Percentiles rank a stretch among this genome's conserved stretches.
Evolutionary conservation across 2,797 vertebrate genomes (phyloP).

Genomic region (Pseudopleuronectes americanus): DNA sequence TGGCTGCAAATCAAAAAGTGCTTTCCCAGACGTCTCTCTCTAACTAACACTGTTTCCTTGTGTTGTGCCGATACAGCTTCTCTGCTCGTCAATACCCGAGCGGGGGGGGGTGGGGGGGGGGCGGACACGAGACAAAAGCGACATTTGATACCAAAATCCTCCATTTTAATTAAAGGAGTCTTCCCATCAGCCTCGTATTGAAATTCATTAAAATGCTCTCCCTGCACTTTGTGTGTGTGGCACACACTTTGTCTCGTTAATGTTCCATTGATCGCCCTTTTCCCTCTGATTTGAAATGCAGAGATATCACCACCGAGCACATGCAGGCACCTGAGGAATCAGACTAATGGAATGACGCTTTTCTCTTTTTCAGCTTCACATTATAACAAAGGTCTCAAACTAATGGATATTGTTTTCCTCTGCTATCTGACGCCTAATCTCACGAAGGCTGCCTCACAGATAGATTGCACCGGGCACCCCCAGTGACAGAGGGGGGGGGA

Average conservation of each 20-base stretch:
- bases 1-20: not conserved
- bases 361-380: conserved; percentile 10
- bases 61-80: conserved; percentile 8
- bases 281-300: conserved; percentile 79
- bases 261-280: conserved; percentile 78
- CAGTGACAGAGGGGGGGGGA: conserved; percentile 76
- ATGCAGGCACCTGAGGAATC: conserved; percentile 73
- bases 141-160: conserved; percentile 58
- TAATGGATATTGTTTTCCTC: conserved; percentile 83
- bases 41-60: not conserved
- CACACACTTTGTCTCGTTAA: conserved; percentile 75
- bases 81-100: conserved; percentile 32
- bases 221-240: conserved; percentile 65
- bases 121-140: conserved; percentile 48
- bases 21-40: not conserved
- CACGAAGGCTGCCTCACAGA: conserved; percentile 72
- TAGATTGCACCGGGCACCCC: conserved; percentile 72
- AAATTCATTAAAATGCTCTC: conserved; percentile 76
- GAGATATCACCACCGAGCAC: conserved; percentile 65
- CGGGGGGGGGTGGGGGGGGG: conserved; percentile 14
- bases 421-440: conserved; percentile 79
- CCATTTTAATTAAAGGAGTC: conserved; percentile 74
- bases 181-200: conserved; percentile 57
- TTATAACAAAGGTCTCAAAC: conserved; percentile 76
- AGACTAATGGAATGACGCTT: conserved; percentile 76